phyloP scores from a whole-genome alignment of 2,113 vertebrate genomes.

The Chunga burmeisteri region DNA sequence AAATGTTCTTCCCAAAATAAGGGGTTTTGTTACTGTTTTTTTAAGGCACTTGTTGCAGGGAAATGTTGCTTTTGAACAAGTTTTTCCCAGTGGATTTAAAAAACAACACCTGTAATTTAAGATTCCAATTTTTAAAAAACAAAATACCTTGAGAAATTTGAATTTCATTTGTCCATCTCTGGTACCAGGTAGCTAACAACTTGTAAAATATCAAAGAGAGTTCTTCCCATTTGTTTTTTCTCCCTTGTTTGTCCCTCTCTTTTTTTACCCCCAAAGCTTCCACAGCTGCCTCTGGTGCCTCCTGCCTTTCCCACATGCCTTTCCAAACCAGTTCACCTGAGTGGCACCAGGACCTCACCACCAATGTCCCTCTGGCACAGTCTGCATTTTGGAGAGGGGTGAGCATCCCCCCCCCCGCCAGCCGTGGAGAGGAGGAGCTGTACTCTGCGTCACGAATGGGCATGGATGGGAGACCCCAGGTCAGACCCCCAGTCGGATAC shows the following conservation, averaged over 20 bases:
- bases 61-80: not conserved
- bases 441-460: accelerated
- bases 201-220: not conserved
- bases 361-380: not conserved
- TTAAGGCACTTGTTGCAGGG: not conserved
- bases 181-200: not conserved
- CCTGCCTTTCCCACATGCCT: not conserved
- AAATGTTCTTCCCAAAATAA: not conserved
- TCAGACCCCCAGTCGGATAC: not conserved
- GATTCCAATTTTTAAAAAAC: not conserved
- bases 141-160: not conserved
- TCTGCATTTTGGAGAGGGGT: not conserved
- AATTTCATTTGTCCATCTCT: not conserved
- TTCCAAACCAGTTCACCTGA: accelerated
- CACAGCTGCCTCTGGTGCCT: accelerated
- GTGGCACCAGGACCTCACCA: not conserved
- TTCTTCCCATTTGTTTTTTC: not conserved
- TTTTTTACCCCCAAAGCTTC: not conserved
- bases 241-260: not conserved
- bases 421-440: accelerated
- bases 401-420: accelerated
- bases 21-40: not conserved
- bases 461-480: not conserved
- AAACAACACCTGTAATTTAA: not conserved
- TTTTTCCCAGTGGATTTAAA: not conserved